Evolutionary conservation across 35 echinoderm and acorn worm species (phyloP), one percentile per base, ranked within the genome.

Genomic region (Diadema setosum): DNA sequence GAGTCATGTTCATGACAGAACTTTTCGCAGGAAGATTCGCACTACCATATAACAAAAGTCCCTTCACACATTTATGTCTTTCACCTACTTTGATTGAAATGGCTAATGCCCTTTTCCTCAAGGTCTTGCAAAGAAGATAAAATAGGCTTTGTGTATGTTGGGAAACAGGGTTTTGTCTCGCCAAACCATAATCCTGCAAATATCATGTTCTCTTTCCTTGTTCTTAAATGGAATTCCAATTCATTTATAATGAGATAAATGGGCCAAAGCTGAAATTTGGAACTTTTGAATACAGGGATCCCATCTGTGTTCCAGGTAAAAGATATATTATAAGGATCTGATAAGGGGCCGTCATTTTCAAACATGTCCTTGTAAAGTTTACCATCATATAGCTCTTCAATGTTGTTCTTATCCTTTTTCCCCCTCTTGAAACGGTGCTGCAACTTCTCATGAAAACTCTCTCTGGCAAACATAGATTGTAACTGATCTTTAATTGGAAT

Each of bases 341-440:
- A 23, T 5, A 91, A 40, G 0, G 70, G 33, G 11, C 88, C 69
- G 16, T 58, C 82, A 48, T 90, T 56, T 64, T 41, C 57, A 57
- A 87, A 49, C n/a, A 81, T 42, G 15, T 82, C 45, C 35, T 43
- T 48, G 39, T 91, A 83, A 2, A 83, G 32, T 58, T 91, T 73
- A 20, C 88, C 88, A 95, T 95, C 93, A 91, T 83, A 95, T 32
- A 95, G 64, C 59, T 95, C 75, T 82, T 94, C 87, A 36, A 86
- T 69, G 44, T 87, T 76, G 16, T 70, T 52, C n/a, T 9, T 11
- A 11, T 52, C n/a, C 2, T 70, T 2, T 70, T 70, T 31, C 36
- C 36, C 15, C 7, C 14, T 6, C 24, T 26, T 58, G 44, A 16
- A 29, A 23, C 20, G 45, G 29, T 48, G 26, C 0, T 82, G 46